Base-by-base conservation (phyloP, 1,140 invertebrate genomes). In the Platyscapa corneri region DNA sequence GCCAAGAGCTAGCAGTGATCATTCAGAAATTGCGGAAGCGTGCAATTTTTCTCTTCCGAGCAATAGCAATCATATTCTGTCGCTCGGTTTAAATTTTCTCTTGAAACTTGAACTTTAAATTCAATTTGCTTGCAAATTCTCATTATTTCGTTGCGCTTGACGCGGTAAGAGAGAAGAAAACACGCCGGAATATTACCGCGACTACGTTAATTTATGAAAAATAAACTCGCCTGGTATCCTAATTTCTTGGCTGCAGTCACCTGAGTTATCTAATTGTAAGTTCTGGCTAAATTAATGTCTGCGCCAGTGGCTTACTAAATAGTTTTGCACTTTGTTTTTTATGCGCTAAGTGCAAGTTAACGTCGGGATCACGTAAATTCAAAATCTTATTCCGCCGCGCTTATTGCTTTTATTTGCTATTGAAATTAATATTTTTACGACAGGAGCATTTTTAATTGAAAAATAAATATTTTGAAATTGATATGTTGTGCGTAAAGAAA, bases 11-110 rank as follows among this genome's bases (percentile, higher is more conserved):
- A 30, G 1, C 14, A 53, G 42, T 53, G 5, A 42, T 76, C 3
- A 76, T 23, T 53, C n/a, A 65, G n/a, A 83, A 76, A 77, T n/a
- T 56, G 37, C 46, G 18, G n/a, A 76, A 83, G 56, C 39, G 30
- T 16, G 23, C 72, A 34, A 3, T 42, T 83, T 83, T 82, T 60
- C 30, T 60, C 42, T 79, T 8, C 12, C 30, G n/a, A 30, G 8
- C 56, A n/a, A 1, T 49, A 30, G 8, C 56, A n/a, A 1, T 49
- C 5, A 14, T 16, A n/a, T 6, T 76, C 16, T 46, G 5, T 23
- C n/a, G 30, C 14, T 32, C 53, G 30, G 10, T 32, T 16, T n/a
- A 12, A 32, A 14, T 53, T 53, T 30, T 16, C 65, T 64, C 65
- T 72, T 46, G 42, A 46, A 46, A 46, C 12, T 5, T 12, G 12